Conservation (phyloP, 2,113 vertebrate species). For the Scortum barcoo region DNA sequence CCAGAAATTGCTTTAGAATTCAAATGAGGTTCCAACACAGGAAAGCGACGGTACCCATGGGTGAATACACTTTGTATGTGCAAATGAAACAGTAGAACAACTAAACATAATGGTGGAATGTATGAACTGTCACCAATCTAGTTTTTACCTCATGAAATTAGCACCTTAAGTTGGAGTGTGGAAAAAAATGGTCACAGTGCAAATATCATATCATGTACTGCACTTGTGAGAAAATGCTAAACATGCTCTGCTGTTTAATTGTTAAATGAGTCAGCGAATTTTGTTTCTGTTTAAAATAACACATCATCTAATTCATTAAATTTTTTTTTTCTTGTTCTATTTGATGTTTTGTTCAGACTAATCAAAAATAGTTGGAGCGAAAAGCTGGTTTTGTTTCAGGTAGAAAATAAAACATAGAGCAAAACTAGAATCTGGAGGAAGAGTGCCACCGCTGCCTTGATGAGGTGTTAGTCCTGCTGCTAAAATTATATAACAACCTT, state of each 20-base stretch:
- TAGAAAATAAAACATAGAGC: background rate
- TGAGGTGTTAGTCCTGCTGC: background rate
- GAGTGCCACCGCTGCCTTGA: background rate
- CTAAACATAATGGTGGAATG: background rate
- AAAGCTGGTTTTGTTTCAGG: background rate
- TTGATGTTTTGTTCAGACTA: background rate
- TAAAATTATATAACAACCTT: background rate
- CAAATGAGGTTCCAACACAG: constrained; percentile 26
- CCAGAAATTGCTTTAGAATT: constrained; percentile 27
- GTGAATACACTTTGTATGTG: constrained; percentile 4
- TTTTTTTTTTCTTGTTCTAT: background rate
- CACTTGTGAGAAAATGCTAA: background rate
- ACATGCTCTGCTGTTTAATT: background rate
- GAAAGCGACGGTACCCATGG: background rate
- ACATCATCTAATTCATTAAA: background rate
- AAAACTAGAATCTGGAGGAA: background rate
- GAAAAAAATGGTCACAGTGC: background rate
- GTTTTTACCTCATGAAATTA: background rate
- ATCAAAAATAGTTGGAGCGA: background rate
- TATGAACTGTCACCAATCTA: background rate
- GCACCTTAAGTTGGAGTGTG: background rate
- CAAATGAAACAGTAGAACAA: constrained; percentile 31
- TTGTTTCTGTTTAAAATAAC: background rate
- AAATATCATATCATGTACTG: background rate
- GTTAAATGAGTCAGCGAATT: background rate